Evolutionary conservation across 1,140 invertebrate genomes (phyloP).

Genomic region (Trichoplusia ni): DNA sequence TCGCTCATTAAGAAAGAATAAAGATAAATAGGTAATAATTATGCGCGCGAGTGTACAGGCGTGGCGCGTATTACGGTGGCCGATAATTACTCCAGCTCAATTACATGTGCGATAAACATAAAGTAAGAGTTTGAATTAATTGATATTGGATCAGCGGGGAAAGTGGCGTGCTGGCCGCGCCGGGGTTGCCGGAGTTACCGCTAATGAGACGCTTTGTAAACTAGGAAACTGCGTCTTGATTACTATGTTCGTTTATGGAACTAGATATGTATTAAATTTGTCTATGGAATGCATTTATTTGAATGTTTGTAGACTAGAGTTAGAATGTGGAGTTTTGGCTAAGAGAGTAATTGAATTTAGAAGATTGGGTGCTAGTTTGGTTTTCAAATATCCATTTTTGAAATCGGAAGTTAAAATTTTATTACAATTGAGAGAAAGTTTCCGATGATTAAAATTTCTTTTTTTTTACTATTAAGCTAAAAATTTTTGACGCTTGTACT

Average conservation of each 20-base stretch:
- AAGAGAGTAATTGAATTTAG: too few species aligned
- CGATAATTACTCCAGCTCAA: conserved; percentile 15
- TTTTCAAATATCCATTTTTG: too few species aligned
- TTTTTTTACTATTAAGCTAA: too few species aligned
- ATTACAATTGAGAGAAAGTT: too few species aligned
- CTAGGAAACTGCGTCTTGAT: background rate
- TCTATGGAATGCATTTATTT: too few species aligned
- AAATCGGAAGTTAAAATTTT: too few species aligned
- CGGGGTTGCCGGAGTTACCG: conserved; percentile 9
- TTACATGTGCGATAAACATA: conserved; percentile 21
- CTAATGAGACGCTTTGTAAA: conserved; percentile 40
- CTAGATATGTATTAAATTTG: background rate
- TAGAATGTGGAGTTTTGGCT: too few species aligned
- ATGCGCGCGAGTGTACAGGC: conserved; percentile 18
- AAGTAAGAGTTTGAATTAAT: conserved; percentile 47
- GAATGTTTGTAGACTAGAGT: too few species aligned
- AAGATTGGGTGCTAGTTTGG: too few species aligned
- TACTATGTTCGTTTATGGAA: background rate
- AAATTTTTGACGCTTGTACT: too few species aligned
- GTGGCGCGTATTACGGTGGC: conserved; percentile 17
- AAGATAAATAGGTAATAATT: background rate
- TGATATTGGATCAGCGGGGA: conserved; percentile 53
- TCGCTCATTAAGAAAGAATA: background rate
- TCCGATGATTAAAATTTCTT: too few species aligned
- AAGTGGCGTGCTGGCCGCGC: conserved; percentile 39